Conservation (phyloP, 2,113 vertebrate species). For the Myrmecophaga tridactyla region DNA sequence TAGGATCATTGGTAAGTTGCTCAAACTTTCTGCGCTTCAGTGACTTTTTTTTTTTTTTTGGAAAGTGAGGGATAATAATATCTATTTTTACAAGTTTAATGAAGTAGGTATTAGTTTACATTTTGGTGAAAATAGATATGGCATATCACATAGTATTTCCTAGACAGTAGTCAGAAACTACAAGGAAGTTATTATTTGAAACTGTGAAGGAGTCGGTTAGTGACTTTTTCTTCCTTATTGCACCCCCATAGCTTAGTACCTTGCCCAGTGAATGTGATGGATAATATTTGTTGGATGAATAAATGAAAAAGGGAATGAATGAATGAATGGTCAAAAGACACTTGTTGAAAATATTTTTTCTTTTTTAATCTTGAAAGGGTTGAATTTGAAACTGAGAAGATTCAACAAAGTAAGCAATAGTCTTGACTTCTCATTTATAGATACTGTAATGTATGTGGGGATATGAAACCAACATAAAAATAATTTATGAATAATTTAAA, state of each 20-base stretch:
- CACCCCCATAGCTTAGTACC: not conserved
- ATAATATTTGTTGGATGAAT: constrained; percentile 1
- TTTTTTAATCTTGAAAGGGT: constrained; percentile 1
- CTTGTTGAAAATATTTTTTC: not conserved
- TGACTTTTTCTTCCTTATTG: not conserved
- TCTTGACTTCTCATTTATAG: constrained; percentile 14
- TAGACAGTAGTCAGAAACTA: not conserved
- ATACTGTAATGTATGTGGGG: not conserved
- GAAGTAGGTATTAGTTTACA: no score
- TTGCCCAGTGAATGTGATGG: not conserved
- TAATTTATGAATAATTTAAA: constrained; percentile 9
- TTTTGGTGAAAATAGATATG: not conserved
- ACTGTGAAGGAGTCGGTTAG: not conserved
- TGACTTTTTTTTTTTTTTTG: constrained; percentile 1
- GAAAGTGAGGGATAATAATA: not conserved
- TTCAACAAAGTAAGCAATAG: not conserved
- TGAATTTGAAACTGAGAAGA: not conserved
- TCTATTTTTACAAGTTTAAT: not conserved
- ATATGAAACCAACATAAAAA: not conserved
- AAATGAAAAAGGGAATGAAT: not conserved
- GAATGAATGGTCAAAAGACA: not conserved
- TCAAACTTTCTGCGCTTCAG: not conserved
- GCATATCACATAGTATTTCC: not conserved
- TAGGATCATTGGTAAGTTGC: not conserved
- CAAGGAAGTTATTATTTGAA: not conserved